These are phyloP conservation scores for Empis livida DNA, from an alignment of 2,888 invertebrate genomes.

Conservation along the genomic window DNA sequence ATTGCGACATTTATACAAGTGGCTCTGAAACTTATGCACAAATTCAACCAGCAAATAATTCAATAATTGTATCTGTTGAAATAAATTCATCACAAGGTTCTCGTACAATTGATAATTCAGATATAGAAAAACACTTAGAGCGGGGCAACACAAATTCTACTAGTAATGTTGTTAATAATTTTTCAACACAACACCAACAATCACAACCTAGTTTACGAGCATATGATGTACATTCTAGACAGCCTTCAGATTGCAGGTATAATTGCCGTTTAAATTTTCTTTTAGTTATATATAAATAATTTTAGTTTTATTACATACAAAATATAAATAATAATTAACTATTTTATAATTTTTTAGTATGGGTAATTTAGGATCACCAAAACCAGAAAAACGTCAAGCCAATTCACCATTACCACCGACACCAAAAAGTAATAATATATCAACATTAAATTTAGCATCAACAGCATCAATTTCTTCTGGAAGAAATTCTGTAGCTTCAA, in stretches of 20 bases:
- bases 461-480: conserved; percentile 20
- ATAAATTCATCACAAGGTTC: conserved; percentile 25
- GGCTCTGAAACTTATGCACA: conserved; percentile 82
- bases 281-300: too few species aligned
- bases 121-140: conserved; percentile 1
- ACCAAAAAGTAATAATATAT: conserved; percentile 35
- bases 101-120: conserved; percentile 6
- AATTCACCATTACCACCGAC: conserved; percentile 81
- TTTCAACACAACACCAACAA: conserved; percentile 16
- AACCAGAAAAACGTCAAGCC: conserved; percentile 79
- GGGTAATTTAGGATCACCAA: conserved; percentile 64
- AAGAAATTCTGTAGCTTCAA: conserved; percentile 34
- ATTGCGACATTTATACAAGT: conserved; percentile 50
- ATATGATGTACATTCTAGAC: conserved; percentile 44
- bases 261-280: too few species aligned
- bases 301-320: too few species aligned
- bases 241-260: conserved; percentile 40
- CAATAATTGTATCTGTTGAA: conserved; percentile 33
- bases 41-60: conserved; percentile 48
- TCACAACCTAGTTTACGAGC: conserved; percentile 47
- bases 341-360: too few species aligned
- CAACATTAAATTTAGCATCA: conserved; percentile 29
- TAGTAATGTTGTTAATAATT: conserved; percentile 3
- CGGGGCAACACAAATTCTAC: conserved; percentile 6
- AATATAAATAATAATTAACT: too few species aligned